phyloP scores from a whole-genome alignment of 35 echinoderm and acorn worm genomes.

The Apostichopus japonicus region DNA sequence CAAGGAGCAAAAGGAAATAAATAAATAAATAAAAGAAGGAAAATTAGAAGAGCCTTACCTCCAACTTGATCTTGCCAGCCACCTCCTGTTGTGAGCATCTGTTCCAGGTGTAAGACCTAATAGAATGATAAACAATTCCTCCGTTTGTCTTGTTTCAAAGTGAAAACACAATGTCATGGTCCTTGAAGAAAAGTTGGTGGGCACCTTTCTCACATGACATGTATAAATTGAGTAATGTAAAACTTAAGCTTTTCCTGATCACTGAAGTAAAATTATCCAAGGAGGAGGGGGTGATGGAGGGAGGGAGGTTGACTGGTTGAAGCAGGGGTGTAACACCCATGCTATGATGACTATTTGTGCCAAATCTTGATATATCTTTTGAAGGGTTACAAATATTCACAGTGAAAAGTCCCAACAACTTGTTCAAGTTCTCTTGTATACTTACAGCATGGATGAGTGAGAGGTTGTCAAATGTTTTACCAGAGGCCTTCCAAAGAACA shows the following conservation, averaged over 20 bases:
- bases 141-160: too few species aligned
- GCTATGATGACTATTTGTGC: too few species aligned
- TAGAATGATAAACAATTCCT: background rate
- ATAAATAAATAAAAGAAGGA: background rate
- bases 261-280: too few species aligned
- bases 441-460: constrained; percentile 99
- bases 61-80: constrained; percentile 99
- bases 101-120: constrained; percentile 93
- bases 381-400: too few species aligned
- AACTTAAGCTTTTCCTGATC: too few species aligned
- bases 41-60: constrained; percentile 57
- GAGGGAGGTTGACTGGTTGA: background rate
- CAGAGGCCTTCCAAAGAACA: constrained; percentile 82
- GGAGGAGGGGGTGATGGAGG: background rate
- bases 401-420: too few species aligned
- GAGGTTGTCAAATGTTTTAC: constrained; percentile 76
- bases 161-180: too few species aligned
- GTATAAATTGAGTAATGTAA: too few species aligned
- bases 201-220: too few species aligned
- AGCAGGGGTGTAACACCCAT: too few species aligned
- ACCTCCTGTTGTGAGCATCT: constrained; percentile 97
- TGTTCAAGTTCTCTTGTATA: background rate
- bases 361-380: too few species aligned
- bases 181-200: too few species aligned
- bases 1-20: background rate